phyloP scores from a whole-genome alignment of 2,113 vertebrate genomes.

The Carassius gibelio region DNA sequence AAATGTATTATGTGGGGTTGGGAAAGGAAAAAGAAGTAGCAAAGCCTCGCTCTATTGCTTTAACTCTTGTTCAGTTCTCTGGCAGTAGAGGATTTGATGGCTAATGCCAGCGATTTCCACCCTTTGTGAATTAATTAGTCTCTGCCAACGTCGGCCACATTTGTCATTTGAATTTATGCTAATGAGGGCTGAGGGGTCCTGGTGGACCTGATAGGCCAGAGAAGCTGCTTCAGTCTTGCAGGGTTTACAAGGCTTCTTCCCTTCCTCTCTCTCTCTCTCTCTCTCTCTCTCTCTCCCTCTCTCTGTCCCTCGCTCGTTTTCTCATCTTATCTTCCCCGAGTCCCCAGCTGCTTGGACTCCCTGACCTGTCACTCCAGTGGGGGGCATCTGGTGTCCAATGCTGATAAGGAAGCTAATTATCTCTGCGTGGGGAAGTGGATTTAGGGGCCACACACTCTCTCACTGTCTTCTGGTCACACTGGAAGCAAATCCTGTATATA shows the following conservation, averaged over 20 bases:
- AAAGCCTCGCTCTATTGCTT: conserved; percentile 63
- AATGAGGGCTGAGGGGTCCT: conserved; percentile 85
- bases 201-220: conserved; percentile 89
- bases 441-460: conserved; percentile 70
- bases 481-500: not conserved
- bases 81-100: conserved; percentile 77
- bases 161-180: conserved; percentile 99
- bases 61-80: conserved; percentile 76
- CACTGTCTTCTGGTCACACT: conserved; percentile 5
- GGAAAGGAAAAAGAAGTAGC: conserved; percentile 54
- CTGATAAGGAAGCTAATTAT: conserved; percentile 93
- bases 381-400: conserved; percentile 80
- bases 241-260: conserved; percentile 59
- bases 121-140: conserved; percentile 97
- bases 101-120: conserved; percentile 81
- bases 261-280: not conserved
- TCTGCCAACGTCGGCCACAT: conserved; percentile 93
- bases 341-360: conserved; percentile 78
- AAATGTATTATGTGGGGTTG: conserved; percentile 7
- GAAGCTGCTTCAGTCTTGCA: conserved; percentile 88
- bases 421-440: conserved; percentile 79
- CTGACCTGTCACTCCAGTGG: conserved; percentile 83
- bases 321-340: conserved; percentile 64
- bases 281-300: not conserved
- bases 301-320: conserved; percentile 57